Conservation (phyloP, 2,113 vertebrate species). For the Heterotilapia buettikoferi region DNA sequence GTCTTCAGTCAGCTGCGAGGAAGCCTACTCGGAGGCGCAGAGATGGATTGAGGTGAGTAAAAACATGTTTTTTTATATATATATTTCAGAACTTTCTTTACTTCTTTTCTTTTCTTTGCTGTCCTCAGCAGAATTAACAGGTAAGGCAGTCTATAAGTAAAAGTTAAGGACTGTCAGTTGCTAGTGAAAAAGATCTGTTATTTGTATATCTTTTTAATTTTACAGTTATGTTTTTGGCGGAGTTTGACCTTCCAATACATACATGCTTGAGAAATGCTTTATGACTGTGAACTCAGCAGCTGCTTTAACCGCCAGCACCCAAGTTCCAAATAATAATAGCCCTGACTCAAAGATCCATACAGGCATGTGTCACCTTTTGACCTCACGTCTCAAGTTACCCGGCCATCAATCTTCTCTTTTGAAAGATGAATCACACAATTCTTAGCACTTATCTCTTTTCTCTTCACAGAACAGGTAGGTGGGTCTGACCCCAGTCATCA, state of each 20-base stretch:
- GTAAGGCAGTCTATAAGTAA: not conserved
- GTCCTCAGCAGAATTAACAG: not conserved
- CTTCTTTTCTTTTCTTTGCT: not conserved
- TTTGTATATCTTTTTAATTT: not conserved
- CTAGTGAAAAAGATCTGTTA: not conserved
- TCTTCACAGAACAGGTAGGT: not conserved
- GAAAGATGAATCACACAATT: not conserved
- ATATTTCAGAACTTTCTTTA: not conserved
- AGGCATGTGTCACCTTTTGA: conserved; percentile 1
- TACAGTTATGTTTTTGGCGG: not conserved
- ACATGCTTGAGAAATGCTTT: not conserved
- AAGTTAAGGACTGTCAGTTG: not conserved
- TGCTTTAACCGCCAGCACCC: not conserved
- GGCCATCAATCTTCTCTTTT: not conserved
- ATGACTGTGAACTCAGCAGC: not conserved
- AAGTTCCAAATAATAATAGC: not conserved
- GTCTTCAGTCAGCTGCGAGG: conserved; percentile 64
- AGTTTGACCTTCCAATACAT: not conserved
- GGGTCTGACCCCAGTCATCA: not conserved
- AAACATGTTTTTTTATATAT: not conserved
- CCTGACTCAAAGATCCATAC: not conserved
- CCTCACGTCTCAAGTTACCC: not conserved
- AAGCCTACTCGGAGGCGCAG: conserved; percentile 80
- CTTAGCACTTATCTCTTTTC: not conserved
- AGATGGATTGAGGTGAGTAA: conserved; percentile 88